phyloP scores from a whole-genome alignment of 2,888 invertebrate species.

The Zele albiditarsus region DNA sequence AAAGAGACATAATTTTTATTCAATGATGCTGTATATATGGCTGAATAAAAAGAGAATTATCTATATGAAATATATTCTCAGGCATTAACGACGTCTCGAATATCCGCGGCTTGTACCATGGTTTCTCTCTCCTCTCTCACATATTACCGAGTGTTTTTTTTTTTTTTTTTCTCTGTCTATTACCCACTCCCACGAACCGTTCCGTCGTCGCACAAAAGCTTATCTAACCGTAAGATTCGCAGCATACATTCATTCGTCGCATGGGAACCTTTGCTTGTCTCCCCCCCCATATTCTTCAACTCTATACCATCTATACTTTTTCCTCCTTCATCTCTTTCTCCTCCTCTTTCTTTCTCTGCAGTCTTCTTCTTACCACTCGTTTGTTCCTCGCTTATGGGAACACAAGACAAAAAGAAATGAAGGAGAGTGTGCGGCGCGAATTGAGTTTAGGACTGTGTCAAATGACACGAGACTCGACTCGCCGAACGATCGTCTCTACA shows the following conservation, averaged over 20 bases:
- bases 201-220: conserved; percentile 55
- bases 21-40: neutral
- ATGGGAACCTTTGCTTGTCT: conserved; percentile 51
- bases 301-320: neutral
- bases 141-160: conserved; percentile 26
- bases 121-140: conserved; percentile 10
- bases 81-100: conserved; percentile 41
- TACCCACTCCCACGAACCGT: conserved; percentile 46
- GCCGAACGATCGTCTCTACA: conserved; percentile 32
- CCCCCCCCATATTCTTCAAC: neutral
- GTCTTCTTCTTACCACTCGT: conserved; percentile 49
- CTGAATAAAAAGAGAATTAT: conserved; percentile 35
- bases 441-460: conserved; percentile 72
- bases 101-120: conserved; percentile 41
- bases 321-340: conserved; percentile 33
- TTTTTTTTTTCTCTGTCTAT: conserved; percentile 27
- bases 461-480: conserved; percentile 63
- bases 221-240: conserved; percentile 70
- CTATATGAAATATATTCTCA: conserved; percentile 36
- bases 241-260: conserved; percentile 58
- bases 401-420: conserved; percentile 64
- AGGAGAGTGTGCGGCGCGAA: conserved; percentile 64
- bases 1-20: neutral
- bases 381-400: conserved; percentile 69
- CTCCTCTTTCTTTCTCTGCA: conserved; percentile 31